Evolutionary conservation across 2,113 vertebrate species (phyloP), one percentile per base, ranked within the genome.

Genomic region (Cebus imitator): DNA sequence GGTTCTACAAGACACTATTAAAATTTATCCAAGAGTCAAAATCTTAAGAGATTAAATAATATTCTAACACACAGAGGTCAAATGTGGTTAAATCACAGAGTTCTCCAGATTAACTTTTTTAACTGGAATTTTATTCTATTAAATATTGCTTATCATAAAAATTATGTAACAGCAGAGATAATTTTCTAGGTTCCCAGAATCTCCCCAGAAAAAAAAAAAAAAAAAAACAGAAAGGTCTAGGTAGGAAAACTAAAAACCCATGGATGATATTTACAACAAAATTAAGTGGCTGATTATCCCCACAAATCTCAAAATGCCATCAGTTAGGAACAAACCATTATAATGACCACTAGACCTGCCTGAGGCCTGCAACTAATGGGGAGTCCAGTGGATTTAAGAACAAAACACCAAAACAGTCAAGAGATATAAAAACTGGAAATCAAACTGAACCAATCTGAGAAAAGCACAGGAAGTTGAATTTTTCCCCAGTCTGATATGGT

Each of bases 21-120:
- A 96, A 78, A 94, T 82, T 82, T 89, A 93, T n/a, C 25, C 55
- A 94, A 87, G 35, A 52, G 25, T 43, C 58, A 94, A 95, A 90
- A 61, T 2, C 23, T 86, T 79, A 27, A 89, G 37, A 91, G 45
- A 91, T 32, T 89, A 95, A 96, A 80, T n/a, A 96, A 70, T 64
- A 21, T 80, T 82, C 50, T 91, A 48, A 91, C 11, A 90, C 10
- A 84, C 6, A 57, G 7, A 68, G 45, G 40, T 79, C 43, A 95
- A 91, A 52, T 75, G 32, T n/a, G 13, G 35, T 82, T 84, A 91
- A 91, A 84, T 87, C 43, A 95, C 7, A 1, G 7, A 70, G 9
- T 8, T 76, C 76, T 87, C 35, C 40, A 93, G 78, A 91, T 93
- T 52, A 37, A 25, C 40, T 79, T 30, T 88, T 58, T 55, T n/a